phyloP scores from a whole-genome alignment of 1,140 invertebrate genomes.

The Bombus polaris region DNA sequence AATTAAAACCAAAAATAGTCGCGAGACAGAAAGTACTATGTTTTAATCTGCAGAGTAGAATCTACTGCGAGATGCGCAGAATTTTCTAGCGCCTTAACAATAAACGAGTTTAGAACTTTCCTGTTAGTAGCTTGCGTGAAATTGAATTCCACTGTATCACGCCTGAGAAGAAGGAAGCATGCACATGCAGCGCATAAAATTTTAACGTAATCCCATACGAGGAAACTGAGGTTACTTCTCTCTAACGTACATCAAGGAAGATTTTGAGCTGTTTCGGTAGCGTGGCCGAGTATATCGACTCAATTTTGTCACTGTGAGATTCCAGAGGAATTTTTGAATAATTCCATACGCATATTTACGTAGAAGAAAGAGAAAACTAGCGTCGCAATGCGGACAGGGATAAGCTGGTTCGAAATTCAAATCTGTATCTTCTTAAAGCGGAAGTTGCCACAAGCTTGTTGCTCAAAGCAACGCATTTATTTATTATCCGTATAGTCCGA shows the following conservation, averaged over 20 bases:
- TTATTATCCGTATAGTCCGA: neutral
- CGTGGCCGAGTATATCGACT: neutral
- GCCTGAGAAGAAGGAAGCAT: neutral
- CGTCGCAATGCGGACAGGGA: too few species aligned
- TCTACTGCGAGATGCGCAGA: neutral
- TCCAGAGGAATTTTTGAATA: conserved; percentile 2
- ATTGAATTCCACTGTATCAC: neutral
- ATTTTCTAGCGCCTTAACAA: neutral
- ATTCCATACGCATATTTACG: neutral
- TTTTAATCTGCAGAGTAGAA: neutral
- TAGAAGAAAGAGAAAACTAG: neutral
- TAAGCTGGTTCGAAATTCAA: conserved; percentile 6
- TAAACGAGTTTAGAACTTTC: neutral
- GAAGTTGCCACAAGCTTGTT: neutral
- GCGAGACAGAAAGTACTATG: too few species aligned
- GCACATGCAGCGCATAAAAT: neutral
- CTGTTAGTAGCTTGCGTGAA: neutral
- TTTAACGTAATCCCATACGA: neutral
- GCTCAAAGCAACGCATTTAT: neutral
- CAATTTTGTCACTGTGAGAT: neutral
- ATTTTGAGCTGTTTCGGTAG: neutral
- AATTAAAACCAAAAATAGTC: neutral
- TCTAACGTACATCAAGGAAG: neutral
- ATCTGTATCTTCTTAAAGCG: neutral
- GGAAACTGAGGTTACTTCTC: too few species aligned